phyloP scores from a whole-genome alignment of 2,797 vertebrate genomes.

The Molothrus ater region DNA sequence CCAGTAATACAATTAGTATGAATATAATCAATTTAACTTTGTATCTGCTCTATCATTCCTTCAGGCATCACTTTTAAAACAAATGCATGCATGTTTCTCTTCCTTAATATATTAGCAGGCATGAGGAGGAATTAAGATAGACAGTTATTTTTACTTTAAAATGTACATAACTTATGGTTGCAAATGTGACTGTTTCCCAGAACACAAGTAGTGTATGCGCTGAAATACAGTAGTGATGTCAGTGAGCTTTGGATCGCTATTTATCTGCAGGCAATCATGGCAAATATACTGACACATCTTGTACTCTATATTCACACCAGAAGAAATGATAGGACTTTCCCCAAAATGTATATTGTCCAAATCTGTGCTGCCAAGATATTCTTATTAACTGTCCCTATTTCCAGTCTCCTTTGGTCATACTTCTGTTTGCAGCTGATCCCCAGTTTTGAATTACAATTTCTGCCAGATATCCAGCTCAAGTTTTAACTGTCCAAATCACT shows the following conservation, averaged over 20 bases:
- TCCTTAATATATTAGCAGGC: not conserved
- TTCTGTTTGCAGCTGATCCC: not conserved
- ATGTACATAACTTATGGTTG: accelerated
- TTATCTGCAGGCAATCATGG: not conserved
- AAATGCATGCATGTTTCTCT: not conserved
- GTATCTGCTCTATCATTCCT: not conserved
- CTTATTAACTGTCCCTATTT: not conserved
- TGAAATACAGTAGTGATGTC: not conserved
- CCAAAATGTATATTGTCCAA: not conserved
- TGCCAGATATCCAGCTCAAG: not conserved
- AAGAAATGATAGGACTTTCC: not conserved
- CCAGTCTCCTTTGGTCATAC: not conserved
- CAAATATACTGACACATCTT: not conserved
- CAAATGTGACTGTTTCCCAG: not conserved
- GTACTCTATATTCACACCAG: not conserved
- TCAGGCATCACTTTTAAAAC: not conserved
- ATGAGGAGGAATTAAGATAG: not conserved
- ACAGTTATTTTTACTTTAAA: not conserved
- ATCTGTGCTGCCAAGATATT: not conserved
- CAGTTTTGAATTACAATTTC: not conserved
- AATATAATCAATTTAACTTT: not conserved
- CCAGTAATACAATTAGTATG: not conserved
- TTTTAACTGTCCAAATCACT: not conserved
- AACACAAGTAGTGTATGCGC: not conserved
- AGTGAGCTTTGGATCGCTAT: not conserved